Conservation (phyloP, 1,140 invertebrate species). For the Laupala kohalensis region DNA sequence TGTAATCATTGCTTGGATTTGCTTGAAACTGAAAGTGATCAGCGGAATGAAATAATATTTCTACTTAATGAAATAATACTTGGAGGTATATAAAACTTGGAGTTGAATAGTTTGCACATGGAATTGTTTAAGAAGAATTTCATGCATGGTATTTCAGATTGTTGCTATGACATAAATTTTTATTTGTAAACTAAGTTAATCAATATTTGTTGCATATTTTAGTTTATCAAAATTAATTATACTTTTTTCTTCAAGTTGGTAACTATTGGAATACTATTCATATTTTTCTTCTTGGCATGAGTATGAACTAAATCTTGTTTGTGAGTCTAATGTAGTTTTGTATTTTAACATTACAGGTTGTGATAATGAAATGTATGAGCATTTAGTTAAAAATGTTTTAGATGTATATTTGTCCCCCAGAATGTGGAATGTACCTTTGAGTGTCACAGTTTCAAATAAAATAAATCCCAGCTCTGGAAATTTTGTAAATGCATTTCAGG, state of each 20-base stretch:
- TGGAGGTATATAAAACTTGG: slow-evolving; percentile 23
- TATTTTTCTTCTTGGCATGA: too few species aligned
- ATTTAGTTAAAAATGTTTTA: slow-evolving; percentile 32
- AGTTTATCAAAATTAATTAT: not conserved
- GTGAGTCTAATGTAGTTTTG: not conserved
- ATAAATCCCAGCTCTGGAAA: slow-evolving; percentile 13
- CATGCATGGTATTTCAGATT: not conserved
- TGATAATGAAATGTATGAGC: too few species aligned
- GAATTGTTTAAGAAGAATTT: not conserved
- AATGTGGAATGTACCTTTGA: slow-evolving; percentile 41
- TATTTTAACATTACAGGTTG: not conserved
- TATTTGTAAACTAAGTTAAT: not conserved
- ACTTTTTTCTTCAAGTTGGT: not conserved
- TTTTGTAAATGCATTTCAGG: slow-evolving; percentile 27
- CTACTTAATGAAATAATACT: slow-evolving; percentile 36
- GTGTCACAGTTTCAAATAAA: slow-evolving; percentile 20
- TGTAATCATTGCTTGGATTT: slow-evolving; percentile 42
- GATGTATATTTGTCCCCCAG: slow-evolving; percentile 36
- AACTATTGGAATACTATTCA: too few species aligned
- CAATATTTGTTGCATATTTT: not conserved
- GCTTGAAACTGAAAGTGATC: slow-evolving; percentile 28
- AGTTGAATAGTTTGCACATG: not conserved
- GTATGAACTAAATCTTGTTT: too few species aligned
- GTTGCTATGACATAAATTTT: not conserved
- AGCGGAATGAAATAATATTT: slow-evolving; percentile 36